Conservation (phyloP, 2,888 invertebrate genomes). For the Pristionchus exspectatus region DNA sequence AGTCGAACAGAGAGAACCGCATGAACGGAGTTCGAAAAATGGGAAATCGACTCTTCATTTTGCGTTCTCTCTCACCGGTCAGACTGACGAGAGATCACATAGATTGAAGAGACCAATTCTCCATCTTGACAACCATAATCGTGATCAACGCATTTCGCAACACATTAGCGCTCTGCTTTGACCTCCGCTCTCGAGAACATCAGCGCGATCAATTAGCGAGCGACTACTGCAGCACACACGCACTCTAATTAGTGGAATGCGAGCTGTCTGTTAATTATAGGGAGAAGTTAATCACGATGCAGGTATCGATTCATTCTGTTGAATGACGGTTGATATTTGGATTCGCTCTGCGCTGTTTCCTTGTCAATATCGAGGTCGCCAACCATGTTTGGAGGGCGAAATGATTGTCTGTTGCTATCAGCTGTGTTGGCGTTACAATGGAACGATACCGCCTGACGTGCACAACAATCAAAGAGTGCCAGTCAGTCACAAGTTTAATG, state of each 20-base stretch:
- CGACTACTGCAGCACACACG: not conserved
- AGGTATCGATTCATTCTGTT: not conserved
- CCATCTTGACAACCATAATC: no score
- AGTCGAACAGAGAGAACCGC: not conserved
- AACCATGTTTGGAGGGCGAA: not conserved
- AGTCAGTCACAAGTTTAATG: slow-evolving; percentile 35
- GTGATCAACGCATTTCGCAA: not conserved
- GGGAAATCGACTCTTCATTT: no score
- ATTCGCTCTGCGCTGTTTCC: not conserved
- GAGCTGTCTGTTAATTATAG: not conserved
- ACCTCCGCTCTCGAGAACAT: not conserved
- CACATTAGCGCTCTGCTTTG: slow-evolving; percentile 6
- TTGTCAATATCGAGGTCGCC: not conserved
- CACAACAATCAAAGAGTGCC: not conserved
- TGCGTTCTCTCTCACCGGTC: no score
- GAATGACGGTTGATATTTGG: not conserved
- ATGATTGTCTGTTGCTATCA: not conserved
- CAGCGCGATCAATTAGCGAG: not conserved
- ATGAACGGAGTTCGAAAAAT: no score
- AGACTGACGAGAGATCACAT: no score
- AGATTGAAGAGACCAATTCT: no score
- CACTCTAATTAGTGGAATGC: not conserved
- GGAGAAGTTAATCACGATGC: not conserved
- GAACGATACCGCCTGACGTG: slow-evolving; percentile 24
- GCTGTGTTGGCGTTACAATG: not conserved